Percentiles rank a stretch among this genome's conserved stretches.
Conservation (phyloP, 2,113 vertebrate genomes). For the Nymphicus hollandicus region DNA sequence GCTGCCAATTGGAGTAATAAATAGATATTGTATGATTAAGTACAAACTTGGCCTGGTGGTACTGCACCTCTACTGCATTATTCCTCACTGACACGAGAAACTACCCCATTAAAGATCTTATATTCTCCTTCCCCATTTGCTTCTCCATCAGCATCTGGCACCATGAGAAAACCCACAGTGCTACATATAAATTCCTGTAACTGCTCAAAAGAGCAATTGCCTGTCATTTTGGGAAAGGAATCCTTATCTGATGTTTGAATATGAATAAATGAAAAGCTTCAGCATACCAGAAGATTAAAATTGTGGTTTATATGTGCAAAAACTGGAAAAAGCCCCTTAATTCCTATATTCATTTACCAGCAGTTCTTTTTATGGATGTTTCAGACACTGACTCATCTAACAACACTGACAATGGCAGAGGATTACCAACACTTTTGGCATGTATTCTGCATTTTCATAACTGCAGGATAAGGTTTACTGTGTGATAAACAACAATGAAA, state of each 20-base stretch:
- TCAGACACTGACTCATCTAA: neutral
- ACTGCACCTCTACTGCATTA: neutral
- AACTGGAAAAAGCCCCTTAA: neutral
- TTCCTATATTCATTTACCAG: neutral
- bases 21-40: neutral
- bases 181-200: neutral
- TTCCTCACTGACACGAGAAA: neutral
- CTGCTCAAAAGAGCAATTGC: neutral
- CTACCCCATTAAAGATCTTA: neutral
- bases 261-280: conserved; percentile 1
- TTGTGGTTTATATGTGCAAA: neutral
- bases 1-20: neutral
- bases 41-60: no score
- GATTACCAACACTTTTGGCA: neutral
- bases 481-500: neutral
- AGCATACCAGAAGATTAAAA: neutral
- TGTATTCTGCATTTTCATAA: neutral
- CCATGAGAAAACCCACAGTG: neutral
- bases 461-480: neutral
- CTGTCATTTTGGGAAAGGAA: neutral
- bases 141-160: neutral
- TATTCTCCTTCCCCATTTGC: neutral
- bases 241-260: neutral
- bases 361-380: fast-evolving
- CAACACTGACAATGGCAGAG: neutral